Evolutionary conservation across 2,888 invertebrate genomes (phyloP).

Genomic region (Serrognathus titanus): DNA sequence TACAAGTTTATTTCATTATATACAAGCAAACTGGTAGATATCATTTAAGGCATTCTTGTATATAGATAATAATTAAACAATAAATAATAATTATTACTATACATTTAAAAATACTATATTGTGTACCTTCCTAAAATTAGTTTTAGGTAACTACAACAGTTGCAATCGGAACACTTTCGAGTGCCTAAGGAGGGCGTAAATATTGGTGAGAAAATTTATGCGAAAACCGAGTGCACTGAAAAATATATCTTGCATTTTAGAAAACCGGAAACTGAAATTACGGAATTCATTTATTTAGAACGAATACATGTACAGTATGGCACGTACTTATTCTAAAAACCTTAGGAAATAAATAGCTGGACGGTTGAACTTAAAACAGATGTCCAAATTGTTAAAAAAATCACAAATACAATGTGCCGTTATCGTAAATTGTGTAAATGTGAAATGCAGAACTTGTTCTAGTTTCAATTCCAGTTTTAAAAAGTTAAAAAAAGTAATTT

Average conservation of each 20-base stretch:
- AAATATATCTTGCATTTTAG: not conserved
- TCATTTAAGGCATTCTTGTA: constrained; percentile 10
- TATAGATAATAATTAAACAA: constrained; percentile 1
- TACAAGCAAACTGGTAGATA: constrained; percentile 12
- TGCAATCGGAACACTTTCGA: not conserved
- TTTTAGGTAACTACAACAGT: constrained; percentile 9
- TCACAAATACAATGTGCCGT: constrained; percentile 8
- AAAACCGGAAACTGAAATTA: not conserved
- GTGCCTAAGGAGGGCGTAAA: constrained; percentile 3
- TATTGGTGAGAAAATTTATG: not conserved
- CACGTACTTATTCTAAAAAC: constrained; percentile 16
- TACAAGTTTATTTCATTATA: constrained; percentile 9
- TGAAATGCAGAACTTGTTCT: constrained; percentile 13
- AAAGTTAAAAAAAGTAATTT: constrained; percentile 7
- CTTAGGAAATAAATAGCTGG: constrained; percentile 14
- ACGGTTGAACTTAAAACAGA: constrained; percentile 15
- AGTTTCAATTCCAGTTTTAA: constrained; percentile 30
- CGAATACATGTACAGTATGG: constrained; percentile 19
- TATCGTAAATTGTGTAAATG: constrained; percentile 6
- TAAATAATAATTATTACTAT: constrained; percentile 13
- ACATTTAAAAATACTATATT: constrained; percentile 10
- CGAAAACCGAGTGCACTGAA: not conserved
- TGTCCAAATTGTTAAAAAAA: constrained; percentile 11
- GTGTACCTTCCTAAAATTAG: constrained; percentile 1
- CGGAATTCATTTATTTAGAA: constrained; percentile 5